These are phyloP conservation scores for Vulpes ferrilata DNA, from an alignment of 2,113 vertebrate species.

Conservation along the genomic window DNA sequence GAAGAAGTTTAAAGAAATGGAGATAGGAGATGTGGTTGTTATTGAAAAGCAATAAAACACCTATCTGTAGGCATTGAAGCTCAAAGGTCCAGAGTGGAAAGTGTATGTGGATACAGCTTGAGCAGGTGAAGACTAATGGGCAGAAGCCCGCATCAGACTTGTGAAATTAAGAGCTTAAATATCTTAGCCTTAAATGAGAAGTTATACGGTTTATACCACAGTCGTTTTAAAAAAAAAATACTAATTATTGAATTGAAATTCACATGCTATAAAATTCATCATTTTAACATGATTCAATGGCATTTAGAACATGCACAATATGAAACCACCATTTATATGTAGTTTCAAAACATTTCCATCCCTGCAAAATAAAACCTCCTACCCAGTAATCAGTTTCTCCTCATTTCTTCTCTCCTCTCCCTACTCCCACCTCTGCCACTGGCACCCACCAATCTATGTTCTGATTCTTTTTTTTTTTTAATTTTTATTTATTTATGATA, in stretches of 20 bases:
- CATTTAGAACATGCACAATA: neutral
- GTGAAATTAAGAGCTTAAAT: neutral
- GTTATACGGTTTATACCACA: neutral
- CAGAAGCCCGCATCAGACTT: neutral
- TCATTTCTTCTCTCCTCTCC: no score
- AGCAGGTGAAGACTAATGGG: neutral
- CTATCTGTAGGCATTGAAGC: neutral
- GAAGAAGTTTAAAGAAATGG: neutral
- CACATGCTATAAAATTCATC: neutral
- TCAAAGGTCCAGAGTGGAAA: neutral
- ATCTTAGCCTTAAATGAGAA: neutral
- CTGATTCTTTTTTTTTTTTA: neutral
- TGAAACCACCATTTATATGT: neutral
- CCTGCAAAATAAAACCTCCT: neutral
- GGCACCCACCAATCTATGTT: neutral
- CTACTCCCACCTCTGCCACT: neutral
- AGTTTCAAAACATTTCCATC: neutral
- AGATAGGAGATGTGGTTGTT: neutral
- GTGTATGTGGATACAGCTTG: neutral
- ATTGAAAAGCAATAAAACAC: neutral
- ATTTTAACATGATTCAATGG: neutral
- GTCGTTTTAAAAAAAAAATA: neutral
- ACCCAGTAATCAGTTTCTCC: neutral
- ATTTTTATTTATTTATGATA: no score
- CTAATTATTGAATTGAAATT: neutral